A percentile compares a stretch with the other conserved stretches of the same genome.
Conservation (phyloP, 2,888 invertebrate genomes). For the Andrena bucephala region DNA sequence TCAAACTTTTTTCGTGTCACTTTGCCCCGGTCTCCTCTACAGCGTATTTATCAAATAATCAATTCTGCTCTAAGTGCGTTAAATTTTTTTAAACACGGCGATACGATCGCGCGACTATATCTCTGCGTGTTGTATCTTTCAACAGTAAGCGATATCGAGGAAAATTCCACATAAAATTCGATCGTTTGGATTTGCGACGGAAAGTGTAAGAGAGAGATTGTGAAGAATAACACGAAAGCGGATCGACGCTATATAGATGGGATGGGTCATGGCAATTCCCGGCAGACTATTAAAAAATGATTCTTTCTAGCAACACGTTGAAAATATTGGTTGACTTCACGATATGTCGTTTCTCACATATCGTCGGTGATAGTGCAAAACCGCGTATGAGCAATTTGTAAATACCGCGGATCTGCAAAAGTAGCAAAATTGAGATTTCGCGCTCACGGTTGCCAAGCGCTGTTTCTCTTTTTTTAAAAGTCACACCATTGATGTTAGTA, state of each 20-base stretch:
- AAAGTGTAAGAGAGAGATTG: background rate
- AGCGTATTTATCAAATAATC: background rate
- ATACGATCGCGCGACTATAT: background rate
- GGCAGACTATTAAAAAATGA: background rate
- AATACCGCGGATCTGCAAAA: too few relatives aligned
- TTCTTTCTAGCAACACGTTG: background rate
- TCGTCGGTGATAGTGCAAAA: too few relatives aligned
- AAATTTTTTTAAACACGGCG: constrained; percentile 11
- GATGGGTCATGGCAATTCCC: background rate
- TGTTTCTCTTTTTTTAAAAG: too few relatives aligned
- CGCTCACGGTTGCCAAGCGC: too few relatives aligned
- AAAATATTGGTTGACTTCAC: background rate
- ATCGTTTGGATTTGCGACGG: constrained; percentile 1
- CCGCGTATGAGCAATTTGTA: too few relatives aligned
- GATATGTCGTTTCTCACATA: background rate
- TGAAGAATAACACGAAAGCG: background rate
- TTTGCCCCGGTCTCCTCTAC: too few relatives aligned
- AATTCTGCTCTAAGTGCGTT: background rate
- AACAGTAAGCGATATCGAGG: background rate
- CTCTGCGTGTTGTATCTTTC: background rate
- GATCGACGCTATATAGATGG: background rate
- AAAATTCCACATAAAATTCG: background rate
- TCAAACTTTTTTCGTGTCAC: too few relatives aligned
- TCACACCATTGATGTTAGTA: too few relatives aligned
- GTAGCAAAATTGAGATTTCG: too few relatives aligned